Percentiles rank a stretch among this genome's conserved stretches.
Evolutionary conservation across 1,140 invertebrate genomes (phyloP).

Genomic region (Cyclargus thomasi): DNA sequence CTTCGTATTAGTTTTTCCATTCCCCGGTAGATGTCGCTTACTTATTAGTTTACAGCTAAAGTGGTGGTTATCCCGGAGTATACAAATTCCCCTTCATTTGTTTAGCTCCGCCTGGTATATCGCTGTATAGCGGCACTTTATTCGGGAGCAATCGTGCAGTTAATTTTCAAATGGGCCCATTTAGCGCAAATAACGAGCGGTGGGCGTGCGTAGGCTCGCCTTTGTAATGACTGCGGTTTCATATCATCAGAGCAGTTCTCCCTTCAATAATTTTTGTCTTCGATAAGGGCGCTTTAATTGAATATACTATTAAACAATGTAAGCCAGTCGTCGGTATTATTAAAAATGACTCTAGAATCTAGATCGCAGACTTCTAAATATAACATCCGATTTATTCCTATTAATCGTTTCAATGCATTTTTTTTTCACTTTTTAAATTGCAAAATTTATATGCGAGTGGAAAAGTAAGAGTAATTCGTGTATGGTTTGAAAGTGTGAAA

Average conservation of each 20-base stretch:
- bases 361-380: no score
- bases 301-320: background rate
- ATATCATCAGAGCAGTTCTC: constrained; percentile 35
- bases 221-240: constrained; percentile 46
- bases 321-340: no score
- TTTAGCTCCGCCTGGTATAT: constrained; percentile 43
- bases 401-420: no score
- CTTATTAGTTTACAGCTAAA: background rate
- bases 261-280: constrained; percentile 18
- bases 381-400: no score
- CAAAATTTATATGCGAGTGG: background rate
- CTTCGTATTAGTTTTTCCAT: constrained; percentile 28
- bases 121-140: constrained; percentile 50
- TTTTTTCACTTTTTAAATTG: no score
- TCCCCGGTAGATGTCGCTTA: constrained; percentile 43
- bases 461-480: background rate
- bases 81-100: constrained; percentile 39
- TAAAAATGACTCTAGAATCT: no score
- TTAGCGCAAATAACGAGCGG: constrained; percentile 62
- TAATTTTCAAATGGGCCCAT: constrained; percentile 68
- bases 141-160: constrained; percentile 67
- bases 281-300: background rate
- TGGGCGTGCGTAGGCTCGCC: constrained; percentile 39
- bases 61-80: background rate
- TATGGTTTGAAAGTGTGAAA: background rate